These are phyloP conservation scores for Polylopha cassiicola DNA, from an alignment of 2,888 invertebrate species.

Conservation along the genomic window DNA sequence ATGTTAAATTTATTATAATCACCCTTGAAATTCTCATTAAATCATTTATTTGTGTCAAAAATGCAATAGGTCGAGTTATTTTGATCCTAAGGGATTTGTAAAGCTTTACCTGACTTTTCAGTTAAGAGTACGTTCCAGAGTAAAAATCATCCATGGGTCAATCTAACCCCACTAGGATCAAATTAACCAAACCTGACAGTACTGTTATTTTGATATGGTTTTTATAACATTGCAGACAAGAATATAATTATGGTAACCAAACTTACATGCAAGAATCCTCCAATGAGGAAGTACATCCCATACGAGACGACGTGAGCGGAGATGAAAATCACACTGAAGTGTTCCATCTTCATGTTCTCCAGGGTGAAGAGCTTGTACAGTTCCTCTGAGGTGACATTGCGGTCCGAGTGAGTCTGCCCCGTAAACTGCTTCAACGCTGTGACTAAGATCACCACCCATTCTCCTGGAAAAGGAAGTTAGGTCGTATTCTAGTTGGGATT, in stretches of 20 bases:
- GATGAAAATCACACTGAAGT: conserved; percentile 68
- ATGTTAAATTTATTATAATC: no score
- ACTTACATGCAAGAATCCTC: conserved; percentile 83
- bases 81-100: no score
- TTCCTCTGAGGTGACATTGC: conserved; percentile 52
- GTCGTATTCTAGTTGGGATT: background rate
- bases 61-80: no score
- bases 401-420: conserved; percentile 54
- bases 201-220: no score
- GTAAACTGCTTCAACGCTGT: conserved; percentile 77
- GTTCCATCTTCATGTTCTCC: conserved; percentile 72
- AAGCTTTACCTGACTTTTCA: no score
- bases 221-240: no score
- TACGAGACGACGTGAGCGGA: conserved; percentile 74
- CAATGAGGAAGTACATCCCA: conserved; percentile 78
- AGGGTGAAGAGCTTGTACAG: conserved; percentile 61
- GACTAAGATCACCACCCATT: conserved; percentile 81
- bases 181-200: no score
- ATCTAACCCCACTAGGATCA: no score
- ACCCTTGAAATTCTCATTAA: no score
- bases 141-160: no score
- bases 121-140: no score
- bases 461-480: conserved; percentile 65
- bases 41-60: no score
- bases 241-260: background rate